Evolutionary conservation across 2,113 vertebrate genomes (phyloP).

Genomic region (zebrafish (Danio rerio)): DNA sequence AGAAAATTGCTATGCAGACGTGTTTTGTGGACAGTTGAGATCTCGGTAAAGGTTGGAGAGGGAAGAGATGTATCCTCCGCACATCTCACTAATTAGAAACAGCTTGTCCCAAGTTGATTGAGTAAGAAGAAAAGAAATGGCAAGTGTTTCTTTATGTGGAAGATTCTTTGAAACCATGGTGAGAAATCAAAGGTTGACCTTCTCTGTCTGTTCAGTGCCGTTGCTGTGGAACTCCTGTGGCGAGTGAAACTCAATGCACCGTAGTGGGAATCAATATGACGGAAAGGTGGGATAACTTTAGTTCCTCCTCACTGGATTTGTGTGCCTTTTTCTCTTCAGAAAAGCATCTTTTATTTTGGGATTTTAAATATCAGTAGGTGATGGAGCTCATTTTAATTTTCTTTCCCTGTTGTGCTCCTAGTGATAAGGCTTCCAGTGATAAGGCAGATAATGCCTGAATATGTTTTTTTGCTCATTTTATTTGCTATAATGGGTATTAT

Average conservation of each 20-base stretch:
- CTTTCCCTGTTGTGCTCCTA: background rate
- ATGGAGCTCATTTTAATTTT: background rate
- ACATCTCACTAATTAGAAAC: slow-evolving; percentile 48
- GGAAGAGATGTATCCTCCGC: slow-evolving; percentile 2
- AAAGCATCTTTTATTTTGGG: background rate
- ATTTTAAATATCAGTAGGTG: background rate
- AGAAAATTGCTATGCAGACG: background rate
- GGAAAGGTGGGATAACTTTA: background rate
- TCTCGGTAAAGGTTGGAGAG: slow-evolving; percentile 13
- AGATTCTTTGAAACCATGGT: slow-evolving; percentile 25
- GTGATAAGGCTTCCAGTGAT: too few relatives aligned
- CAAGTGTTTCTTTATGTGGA: slow-evolving; percentile 28
- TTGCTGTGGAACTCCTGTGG: slow-evolving; percentile 17
- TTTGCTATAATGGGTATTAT: too few relatives aligned
- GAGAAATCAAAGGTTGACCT: slow-evolving; percentile 50
- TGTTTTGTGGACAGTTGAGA: background rate
- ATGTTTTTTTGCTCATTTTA: too few relatives aligned
- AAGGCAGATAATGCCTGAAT: too few relatives aligned
- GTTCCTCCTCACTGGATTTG: slow-evolving; percentile 7
- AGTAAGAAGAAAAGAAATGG: slow-evolving; percentile 29
- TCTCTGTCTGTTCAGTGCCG: slow-evolving; percentile 19
- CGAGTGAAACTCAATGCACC: slow-evolving; percentile 18
- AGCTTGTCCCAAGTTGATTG: slow-evolving; percentile 44
- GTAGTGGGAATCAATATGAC: slow-evolving; percentile 36
- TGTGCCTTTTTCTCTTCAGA: slow-evolving; percentile 22